Evolutionary conservation across 2,797 vertebrate genomes (phyloP), one percentile per base, ranked within the genome.

Genomic region (Anniella stebbinsi): DNA sequence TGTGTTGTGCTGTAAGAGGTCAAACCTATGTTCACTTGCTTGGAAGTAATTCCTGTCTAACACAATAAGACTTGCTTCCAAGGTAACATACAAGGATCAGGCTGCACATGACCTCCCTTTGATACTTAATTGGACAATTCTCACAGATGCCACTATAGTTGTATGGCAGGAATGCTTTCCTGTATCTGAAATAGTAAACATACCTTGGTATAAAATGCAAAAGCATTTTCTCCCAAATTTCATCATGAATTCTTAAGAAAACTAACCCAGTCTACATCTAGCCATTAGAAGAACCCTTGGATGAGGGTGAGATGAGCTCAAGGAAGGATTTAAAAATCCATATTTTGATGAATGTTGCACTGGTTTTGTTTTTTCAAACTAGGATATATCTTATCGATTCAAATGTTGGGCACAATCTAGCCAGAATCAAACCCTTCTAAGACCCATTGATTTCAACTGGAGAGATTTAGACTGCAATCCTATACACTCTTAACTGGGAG

Each of bases 141-240:
- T 38, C 51, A 57, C 48, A 83, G 60, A 30, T 11, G 48, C n/a
- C 38, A 2, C 33, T 48, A 13, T 4, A 28, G 11, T 36, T 23
- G 3, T 21, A 0, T 23, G 8, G 8, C 83, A n/a, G 9, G 21
- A 36, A n/a, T 25, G 21, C 63, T 91, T 88, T 54, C 90, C 66
- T 93, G 90, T 21, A 73, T 45, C n/a, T 88, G 89, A 86, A 91
- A 63, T 88, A 88, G n/a, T 0, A 81, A 84, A 25, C 54, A 48
- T 4, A n/a, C 5, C 3, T 72, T 12, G 69, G 5, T 63, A 87
- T 60, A 84, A 91, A 12, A 60, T 83, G 36, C 90, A 87, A 87
- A 91, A 89, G 7, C 51, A 38, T 21, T 87, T 92, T 80, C 38
- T 17, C 54, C 83, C 10, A 10, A 77, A 45, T 77, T 86, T 72